These are phyloP conservation scores for Papilio protenor DNA, from an alignment of 2,888 invertebrate genomes.

Conservation along the genomic window DNA sequence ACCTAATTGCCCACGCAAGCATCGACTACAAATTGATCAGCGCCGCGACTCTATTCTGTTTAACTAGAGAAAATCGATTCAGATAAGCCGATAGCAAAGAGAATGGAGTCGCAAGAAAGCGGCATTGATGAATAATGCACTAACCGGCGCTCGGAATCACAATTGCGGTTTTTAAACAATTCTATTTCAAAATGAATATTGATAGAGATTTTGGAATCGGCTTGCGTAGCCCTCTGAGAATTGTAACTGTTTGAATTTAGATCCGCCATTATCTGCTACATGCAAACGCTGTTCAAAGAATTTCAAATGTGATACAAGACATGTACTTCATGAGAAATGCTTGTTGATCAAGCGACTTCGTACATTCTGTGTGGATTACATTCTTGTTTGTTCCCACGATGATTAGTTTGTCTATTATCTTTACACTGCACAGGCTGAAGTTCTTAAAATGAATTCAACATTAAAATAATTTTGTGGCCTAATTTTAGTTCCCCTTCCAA, in stretches of 20 bases:
- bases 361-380: background rate
- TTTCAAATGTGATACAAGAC: conserved; percentile 22
- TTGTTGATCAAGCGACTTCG: background rate
- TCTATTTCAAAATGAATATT: conserved; percentile 52
- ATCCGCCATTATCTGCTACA: conserved; percentile 37
- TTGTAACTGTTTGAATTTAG: conserved; percentile 47
- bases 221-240: conserved; percentile 43
- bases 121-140: conserved; percentile 63
- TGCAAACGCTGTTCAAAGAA: conserved; percentile 3
- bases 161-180: conserved; percentile 56
- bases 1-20: background rate
- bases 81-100: conserved; percentile 59
- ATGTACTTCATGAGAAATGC: conserved; percentile 24
- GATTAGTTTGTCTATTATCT: background rate
- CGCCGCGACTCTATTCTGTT: conserved; percentile 59
- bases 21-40: conserved; percentile 41
- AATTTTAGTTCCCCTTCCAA: too few relatives aligned
- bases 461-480: too few relatives aligned
- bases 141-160: conserved; percentile 53
- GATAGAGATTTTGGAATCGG: conserved; percentile 45
- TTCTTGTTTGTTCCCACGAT: conserved; percentile 10
- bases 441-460: background rate
- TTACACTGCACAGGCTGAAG: background rate
- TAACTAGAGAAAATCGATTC: conserved; percentile 70
- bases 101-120: conserved; percentile 57